These are phyloP conservation scores for Baryphthengus martii DNA, from an alignment of 2,113 vertebrate species.

Conservation along the genomic window DNA sequence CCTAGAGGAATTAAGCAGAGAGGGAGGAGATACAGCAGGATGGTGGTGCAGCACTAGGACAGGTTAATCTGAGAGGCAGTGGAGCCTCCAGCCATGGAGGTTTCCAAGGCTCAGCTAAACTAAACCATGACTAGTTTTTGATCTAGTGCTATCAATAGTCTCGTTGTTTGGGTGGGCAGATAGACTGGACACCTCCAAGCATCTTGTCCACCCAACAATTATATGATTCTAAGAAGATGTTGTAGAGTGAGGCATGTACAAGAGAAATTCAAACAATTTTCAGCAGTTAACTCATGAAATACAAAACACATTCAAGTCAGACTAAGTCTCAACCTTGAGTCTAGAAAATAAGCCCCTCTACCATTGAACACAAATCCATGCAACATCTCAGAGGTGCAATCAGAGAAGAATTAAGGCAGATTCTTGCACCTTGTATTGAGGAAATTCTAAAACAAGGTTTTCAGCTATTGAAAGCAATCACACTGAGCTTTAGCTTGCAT, in stretches of 20 bases:
- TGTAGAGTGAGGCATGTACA: neutral
- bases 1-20: neutral
- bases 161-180: fast-evolving
- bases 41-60: neutral
- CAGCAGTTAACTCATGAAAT: neutral
- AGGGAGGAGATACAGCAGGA: neutral
- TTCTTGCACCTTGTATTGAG: neutral
- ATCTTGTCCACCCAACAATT: neutral
- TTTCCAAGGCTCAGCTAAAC: neutral
- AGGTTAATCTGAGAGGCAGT: neutral
- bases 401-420: neutral
- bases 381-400: neutral
- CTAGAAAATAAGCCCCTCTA: neutral
- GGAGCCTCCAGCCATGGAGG: neutral
- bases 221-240: neutral
- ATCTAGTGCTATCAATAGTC: neutral
- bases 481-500: neutral
- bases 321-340: neutral
- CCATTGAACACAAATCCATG: neutral
- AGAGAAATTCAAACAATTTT: neutral
- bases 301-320: neutral
- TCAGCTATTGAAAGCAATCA: neutral
- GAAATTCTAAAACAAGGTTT: neutral
- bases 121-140: neutral
- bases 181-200: neutral